Evolutionary conservation across 2,888 invertebrate genomes (phyloP).

Genomic region (Tenthredo livida): DNA sequence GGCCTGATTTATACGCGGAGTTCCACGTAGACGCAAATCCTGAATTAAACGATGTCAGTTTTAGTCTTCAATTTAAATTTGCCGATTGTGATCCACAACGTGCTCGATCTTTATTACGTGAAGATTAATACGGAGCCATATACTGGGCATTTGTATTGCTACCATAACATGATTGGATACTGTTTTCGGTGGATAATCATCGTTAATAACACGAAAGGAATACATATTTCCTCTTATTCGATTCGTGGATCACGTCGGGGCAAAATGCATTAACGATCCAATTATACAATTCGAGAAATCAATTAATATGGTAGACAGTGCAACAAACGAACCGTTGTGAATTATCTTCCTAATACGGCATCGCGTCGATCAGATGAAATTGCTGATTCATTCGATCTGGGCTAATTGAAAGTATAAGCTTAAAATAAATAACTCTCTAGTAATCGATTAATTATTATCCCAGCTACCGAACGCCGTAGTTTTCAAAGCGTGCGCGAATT

Average conservation of each 20-base stretch:
- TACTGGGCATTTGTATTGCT: background rate
- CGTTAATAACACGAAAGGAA: slow-evolving; percentile 57
- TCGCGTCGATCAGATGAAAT: slow-evolving; percentile 47
- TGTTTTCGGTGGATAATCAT: slow-evolving; percentile 54
- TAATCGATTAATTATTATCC: slow-evolving; percentile 64
- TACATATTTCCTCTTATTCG: slow-evolving; percentile 54
- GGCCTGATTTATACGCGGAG: slow-evolving; percentile 11
- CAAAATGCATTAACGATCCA: slow-evolving; percentile 57
- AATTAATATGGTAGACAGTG: slow-evolving; percentile 67
- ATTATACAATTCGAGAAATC: slow-evolving; percentile 69
- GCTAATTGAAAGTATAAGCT: slow-evolving; percentile 70
- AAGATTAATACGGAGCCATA: slow-evolving; percentile 18
- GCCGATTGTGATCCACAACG: slow-evolving; percentile 6
- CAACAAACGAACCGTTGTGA: slow-evolving; percentile 57
- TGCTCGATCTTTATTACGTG: slow-evolving; percentile 28
- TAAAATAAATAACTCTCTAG: slow-evolving; percentile 66
- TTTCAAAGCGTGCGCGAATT: slow-evolving; percentile 29
- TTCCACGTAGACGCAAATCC: slow-evolving; percentile 11
- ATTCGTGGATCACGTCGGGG: slow-evolving; percentile 27
- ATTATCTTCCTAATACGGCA: slow-evolving; percentile 25
- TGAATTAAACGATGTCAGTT: slow-evolving; percentile 11
- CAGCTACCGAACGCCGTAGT: slow-evolving; percentile 54
- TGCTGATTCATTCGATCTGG: slow-evolving; percentile 66
- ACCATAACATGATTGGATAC: background rate
- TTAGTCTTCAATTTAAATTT: background rate